Conservation (phyloP, 2,797 vertebrate genomes). For the Sarcophilus harrisii region DNA sequence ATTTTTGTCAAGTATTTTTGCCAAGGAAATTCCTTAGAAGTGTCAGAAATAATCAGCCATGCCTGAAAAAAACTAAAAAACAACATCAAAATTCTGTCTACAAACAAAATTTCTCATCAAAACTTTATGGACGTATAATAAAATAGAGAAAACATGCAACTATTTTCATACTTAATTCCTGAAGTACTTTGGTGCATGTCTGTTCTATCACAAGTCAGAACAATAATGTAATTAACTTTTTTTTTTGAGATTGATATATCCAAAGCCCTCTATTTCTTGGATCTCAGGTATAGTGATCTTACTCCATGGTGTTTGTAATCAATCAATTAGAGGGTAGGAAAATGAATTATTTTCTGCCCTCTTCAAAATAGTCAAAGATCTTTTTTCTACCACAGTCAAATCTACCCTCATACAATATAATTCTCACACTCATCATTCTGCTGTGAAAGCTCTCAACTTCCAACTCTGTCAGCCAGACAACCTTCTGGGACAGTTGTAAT, state of each 20-base stretch:
- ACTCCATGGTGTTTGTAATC: neutral
- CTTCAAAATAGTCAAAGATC: neutral
- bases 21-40: neutral
- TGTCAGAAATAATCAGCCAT: neutral
- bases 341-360: neutral
- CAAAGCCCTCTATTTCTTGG: neutral
- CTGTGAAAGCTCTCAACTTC: neutral
- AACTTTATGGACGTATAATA: conserved; percentile 10
- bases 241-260: neutral
- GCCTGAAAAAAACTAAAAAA: neutral
- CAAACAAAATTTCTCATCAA: conserved; percentile 23
- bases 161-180: neutral
- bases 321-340: neutral
- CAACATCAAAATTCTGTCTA: conserved; percentile 49
- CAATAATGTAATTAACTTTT: neutral
- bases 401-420: neutral
- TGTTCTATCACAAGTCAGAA: conserved; percentile 1
- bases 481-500: neutral
- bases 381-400: neutral
- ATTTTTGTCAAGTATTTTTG: neutral
- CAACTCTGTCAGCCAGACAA: neutral
- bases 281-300: neutral
- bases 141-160: neutral
- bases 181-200: neutral
- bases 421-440: neutral